Evolutionary conservation across 2,888 invertebrate species (phyloP).

Genomic region (Drosophila limbata): DNA sequence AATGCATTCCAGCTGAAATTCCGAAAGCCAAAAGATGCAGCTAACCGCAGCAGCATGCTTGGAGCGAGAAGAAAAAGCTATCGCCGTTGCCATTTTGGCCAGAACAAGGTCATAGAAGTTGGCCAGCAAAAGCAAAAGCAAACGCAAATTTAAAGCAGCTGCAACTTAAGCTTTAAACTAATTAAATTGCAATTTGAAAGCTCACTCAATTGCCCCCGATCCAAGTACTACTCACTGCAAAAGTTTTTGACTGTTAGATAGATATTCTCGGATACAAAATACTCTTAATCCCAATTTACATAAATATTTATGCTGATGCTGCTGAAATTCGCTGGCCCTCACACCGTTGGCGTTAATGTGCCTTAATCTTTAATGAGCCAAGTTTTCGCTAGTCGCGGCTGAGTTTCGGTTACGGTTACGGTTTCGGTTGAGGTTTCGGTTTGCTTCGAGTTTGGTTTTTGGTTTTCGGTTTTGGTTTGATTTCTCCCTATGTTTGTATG

Average conservation of each 20-base stretch:
- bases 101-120: conserved; percentile 32
- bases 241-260: conserved; percentile 59
- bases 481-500: conserved; percentile 40
- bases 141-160: conserved; percentile 28
- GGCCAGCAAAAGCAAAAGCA: conserved; percentile 16
- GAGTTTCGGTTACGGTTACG: conserved; percentile 28
- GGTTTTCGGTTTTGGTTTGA: conserved; percentile 10
- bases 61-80: background rate
- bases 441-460: conserved; percentile 30
- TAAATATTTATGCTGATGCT: conserved; percentile 79
- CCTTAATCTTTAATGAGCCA: conserved; percentile 79
- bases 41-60: conserved; percentile 22
- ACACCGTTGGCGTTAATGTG: conserved; percentile 73
- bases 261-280: conserved; percentile 56
- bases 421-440: conserved; percentile 23
- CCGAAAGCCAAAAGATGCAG: conserved; percentile 52
- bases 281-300: conserved; percentile 77
- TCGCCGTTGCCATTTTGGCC: conserved; percentile 17
- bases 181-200: conserved; percentile 68
- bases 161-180: conserved; percentile 48
- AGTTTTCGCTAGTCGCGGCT: conserved; percentile 62
- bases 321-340: conserved; percentile 52
- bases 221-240: conserved; percentile 14
- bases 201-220: conserved; percentile 12
- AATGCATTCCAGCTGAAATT: conserved; percentile 36